Conservation (phyloP, 2,888 invertebrate genomes). For the Frankliniella intonsa region DNA sequence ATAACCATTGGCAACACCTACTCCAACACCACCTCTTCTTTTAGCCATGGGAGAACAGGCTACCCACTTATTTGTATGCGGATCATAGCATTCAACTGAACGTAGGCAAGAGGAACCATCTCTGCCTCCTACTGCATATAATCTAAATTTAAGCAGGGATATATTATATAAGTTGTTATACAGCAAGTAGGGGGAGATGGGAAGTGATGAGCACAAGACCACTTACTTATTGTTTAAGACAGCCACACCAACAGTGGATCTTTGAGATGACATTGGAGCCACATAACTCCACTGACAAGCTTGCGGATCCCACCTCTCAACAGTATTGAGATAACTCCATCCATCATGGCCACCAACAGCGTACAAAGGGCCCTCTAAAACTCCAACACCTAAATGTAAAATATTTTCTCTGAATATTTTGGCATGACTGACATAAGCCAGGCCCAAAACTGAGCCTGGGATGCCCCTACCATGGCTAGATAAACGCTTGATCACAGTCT, state of each 20-base stretch:
- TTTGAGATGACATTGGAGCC: constrained; percentile 80
- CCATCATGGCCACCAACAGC: constrained; percentile 95
- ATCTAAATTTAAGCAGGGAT: constrained; percentile 47
- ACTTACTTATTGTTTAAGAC: constrained; percentile 66
- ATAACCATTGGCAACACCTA: constrained; percentile 80
- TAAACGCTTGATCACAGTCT: neutral
- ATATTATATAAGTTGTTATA: neutral
- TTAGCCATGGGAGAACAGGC: constrained; percentile 82
- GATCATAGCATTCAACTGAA: constrained; percentile 77
- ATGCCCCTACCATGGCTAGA: constrained; percentile 64
- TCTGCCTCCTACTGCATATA: constrained; percentile 89
- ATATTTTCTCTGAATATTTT: neutral
- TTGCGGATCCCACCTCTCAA: constrained; percentile 88
- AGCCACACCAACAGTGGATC: constrained; percentile 87
- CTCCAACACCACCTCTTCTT: constrained; percentile 83
- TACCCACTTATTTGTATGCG: constrained; percentile 75
- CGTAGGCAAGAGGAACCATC: constrained; percentile 87
- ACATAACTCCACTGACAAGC: constrained; percentile 86
- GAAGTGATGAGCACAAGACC: neutral
- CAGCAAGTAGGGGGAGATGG: neutral
- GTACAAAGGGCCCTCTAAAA: constrained; percentile 76
- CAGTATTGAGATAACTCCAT: constrained; percentile 90
- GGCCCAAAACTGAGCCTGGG: constrained; percentile 40
- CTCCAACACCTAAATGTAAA: constrained; percentile 52
- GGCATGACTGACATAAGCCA: constrained; percentile 43